Conservation (phyloP, 2,797 vertebrate species). For the Anableps anableps region DNA sequence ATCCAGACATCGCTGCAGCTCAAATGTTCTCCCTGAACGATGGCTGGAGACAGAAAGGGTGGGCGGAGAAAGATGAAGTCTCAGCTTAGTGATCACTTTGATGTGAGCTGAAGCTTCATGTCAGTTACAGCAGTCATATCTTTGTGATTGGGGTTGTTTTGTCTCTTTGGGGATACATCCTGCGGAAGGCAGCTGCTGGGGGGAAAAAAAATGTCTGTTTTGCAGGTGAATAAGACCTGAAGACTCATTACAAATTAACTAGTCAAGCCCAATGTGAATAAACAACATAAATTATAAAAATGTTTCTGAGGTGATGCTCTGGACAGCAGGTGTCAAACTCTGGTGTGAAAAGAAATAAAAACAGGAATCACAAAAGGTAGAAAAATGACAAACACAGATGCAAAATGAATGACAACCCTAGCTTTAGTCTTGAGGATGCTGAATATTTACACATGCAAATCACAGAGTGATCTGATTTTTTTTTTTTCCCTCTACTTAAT, state of each 20-base stretch:
- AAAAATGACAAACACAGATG: not conserved
- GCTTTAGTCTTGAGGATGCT: not conserved
- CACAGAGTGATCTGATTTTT: not conserved
- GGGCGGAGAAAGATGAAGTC: conserved; percentile 57
- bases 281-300: not conserved
- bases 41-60: conserved; percentile 47
- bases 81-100: conserved; percentile 41
- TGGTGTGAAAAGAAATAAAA: not conserved
- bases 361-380: not conserved
- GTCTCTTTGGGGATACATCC: conserved; percentile 32
- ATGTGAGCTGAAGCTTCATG: conserved; percentile 52
- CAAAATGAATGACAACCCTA: not conserved
- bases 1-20: conserved; percentile 62
- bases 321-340: not conserved
- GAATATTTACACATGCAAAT: not conserved
- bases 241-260: conserved; percentile 1
- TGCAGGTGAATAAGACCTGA: conserved; percentile 20
- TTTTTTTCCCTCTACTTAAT: not conserved
- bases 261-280: not conserved
- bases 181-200: conserved; percentile 31
- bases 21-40: conserved; percentile 42
- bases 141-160: conserved; percentile 28
- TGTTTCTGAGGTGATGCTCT: not conserved
- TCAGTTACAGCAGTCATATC: conserved; percentile 36
- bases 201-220: conserved; percentile 26